Evolutionary conservation across 2,888 invertebrate species (phyloP), one percentile per base, ranked within the genome.

Genomic region (Chaetogeoica ovagalla): DNA sequence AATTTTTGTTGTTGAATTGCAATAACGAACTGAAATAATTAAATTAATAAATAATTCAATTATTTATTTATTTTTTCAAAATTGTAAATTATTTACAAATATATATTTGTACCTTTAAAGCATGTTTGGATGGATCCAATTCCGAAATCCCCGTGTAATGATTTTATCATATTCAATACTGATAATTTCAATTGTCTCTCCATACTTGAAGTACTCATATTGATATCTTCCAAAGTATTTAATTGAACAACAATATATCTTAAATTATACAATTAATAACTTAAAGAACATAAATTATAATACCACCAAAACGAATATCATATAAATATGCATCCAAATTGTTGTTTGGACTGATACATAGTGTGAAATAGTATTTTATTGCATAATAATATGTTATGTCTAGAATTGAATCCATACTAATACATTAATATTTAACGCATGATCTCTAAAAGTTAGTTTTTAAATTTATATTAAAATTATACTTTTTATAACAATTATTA

Each of bases 81-180:
- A 13, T 55, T 55, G 52, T 9, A 55, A 37, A 63, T 9, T 63
- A 69, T 43, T 43, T 43, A 69, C 2, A 52, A 52, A 37, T 37
- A n/a, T 15, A 48, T 37, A 9, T 82, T 39, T 55, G 39, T 81
- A 84, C 84, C 83, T 81, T 82, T 87, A 84, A 94, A 92, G 39
- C 93, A 94, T 81, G 90, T 87, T 84, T 89, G 90, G 11, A 92
- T 88, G 2, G 92, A 88, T 13, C 93, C 93, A 55, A 89, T 86
- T 15, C 94, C 94, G 85, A 91, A 93, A 85, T 93, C 93, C 0
- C 94, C 94, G 86, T 92, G 91, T 81, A 92, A 85, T 84, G 90
- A 89, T 39, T 87, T 86, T 23, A 90, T 84, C 71, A 94, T 86
- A 0, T 79, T 71, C 65, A 79, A 63, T 23, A 79, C 65, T 23